These are phyloP conservation scores for Rhodinocichla rosea DNA, from an alignment of 2,113 vertebrate genomes.

Conservation along the genomic window DNA sequence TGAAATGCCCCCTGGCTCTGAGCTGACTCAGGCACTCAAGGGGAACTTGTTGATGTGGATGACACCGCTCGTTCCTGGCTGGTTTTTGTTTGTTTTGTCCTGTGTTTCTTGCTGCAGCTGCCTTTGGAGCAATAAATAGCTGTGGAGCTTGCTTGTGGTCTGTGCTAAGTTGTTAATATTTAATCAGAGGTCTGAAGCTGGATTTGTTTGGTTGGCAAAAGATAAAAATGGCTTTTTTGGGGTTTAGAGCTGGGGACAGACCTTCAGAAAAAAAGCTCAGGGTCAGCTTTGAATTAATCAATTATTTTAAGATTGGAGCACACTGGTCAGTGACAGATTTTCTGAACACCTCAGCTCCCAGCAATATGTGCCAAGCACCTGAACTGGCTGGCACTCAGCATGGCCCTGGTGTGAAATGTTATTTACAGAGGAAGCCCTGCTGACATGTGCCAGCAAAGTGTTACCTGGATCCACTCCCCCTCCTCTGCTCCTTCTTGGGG, in stretches of 20 bases:
- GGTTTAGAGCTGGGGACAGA: not conserved
- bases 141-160: slow-evolving; percentile 37
- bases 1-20: slow-evolving; percentile 28
- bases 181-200: slow-evolving; percentile 57
- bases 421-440: not conserved
- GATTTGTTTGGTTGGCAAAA: not conserved
- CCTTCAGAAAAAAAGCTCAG: not conserved
- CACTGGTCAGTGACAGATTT: not conserved
- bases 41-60: slow-evolving; percentile 22
- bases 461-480: not conserved
- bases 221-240: not conserved
- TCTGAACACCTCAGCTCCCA: not conserved
- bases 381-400: not conserved
- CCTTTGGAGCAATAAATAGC: slow-evolving; percentile 53
- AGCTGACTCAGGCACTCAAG: slow-evolving; percentile 32
- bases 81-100: slow-evolving; percentile 10
- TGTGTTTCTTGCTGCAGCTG: slow-evolving; percentile 1
- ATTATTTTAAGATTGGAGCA: not conserved
- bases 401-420: not conserved
- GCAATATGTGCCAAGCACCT: not conserved
- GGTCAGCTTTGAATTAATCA: slow-evolving; percentile 37
- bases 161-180: slow-evolving; percentile 57
- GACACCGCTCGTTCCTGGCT: slow-evolving; percentile 15
- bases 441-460: not conserved
- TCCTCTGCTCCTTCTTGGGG: not conserved